phyloP scores from a whole-genome alignment of 2,888 invertebrate species.

The Trissonchulus latispiculum region DNA sequence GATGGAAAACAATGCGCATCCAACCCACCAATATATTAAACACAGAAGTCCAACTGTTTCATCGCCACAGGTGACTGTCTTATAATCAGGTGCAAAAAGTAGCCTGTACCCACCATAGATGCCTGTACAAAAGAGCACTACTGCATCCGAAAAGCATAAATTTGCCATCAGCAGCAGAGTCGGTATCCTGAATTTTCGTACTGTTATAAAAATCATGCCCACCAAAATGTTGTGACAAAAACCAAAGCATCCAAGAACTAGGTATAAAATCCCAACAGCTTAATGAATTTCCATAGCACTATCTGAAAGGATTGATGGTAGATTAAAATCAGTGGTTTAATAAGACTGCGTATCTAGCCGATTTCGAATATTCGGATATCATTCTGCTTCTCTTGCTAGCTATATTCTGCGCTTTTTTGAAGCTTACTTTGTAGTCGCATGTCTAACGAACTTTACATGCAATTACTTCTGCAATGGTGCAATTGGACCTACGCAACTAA shows the following conservation, averaged over 20 bases:
- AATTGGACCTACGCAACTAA: no score
- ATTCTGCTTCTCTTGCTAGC: no score
- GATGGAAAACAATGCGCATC: not conserved
- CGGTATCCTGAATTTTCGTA: not conserved
- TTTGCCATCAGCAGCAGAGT: not conserved
- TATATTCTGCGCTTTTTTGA: no score
- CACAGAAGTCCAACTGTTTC: not conserved
- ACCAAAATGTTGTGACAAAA: not conserved
- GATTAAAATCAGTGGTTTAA: no score
- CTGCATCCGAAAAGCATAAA: not conserved
- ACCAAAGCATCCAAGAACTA: not conserved
- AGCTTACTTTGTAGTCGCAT: no score
- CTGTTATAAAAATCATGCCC: not conserved
- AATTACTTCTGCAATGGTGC: no score
- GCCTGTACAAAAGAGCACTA: not conserved
- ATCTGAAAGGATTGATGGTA: no score
- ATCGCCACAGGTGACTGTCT: not conserved
- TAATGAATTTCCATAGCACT: no score
- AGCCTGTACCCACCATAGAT: not conserved
- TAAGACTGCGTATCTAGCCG: no score
- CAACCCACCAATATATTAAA: not conserved
- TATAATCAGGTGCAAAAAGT: not conserved
- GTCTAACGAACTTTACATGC: no score
- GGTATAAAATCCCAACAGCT: not conserved
- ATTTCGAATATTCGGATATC: no score